A percentile compares a stretch with the other conserved stretches of the same genome.
Evolutionary conservation across 2,797 vertebrate species (phyloP).

Genomic region (Trichosurus vulpecula): DNA sequence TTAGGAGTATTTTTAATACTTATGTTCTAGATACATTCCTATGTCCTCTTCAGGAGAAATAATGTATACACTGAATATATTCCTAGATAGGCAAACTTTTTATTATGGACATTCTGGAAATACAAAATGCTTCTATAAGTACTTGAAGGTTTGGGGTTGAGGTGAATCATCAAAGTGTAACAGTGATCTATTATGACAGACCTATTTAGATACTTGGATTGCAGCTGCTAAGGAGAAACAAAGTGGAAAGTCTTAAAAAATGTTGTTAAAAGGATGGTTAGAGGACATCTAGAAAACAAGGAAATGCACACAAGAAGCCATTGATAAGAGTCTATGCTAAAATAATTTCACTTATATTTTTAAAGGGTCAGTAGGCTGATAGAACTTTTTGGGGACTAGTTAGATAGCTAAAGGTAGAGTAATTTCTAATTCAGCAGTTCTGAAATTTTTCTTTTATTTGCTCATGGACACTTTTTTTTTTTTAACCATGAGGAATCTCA

Average conservation of each 20-base stretch:
- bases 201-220: background rate
- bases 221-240: rapidly evolving
- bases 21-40: rapidly evolving
- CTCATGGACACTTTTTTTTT: background rate
- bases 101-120: background rate
- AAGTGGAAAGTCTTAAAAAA: background rate
- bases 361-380: background rate
- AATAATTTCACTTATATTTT: background rate
- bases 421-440: background rate
- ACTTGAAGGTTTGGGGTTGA: rapidly evolving
- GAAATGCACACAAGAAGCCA: background rate
- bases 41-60: background rate
- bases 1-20: rapidly evolving
- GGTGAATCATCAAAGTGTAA: rapidly evolving
- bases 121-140: background rate
- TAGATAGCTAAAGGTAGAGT: background rate
- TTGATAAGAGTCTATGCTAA: background rate
- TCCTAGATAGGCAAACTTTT: rapidly evolving
- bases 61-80: rapidly evolving
- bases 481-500: background rate
- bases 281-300: background rate
- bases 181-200: rapidly evolving
- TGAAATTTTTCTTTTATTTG: background rate
- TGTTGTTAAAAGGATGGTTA: background rate
- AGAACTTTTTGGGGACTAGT: background rate